Base-by-base conservation (phyloP, 2,113 vertebrate genomes). In the Thymallus thymallus region DNA sequence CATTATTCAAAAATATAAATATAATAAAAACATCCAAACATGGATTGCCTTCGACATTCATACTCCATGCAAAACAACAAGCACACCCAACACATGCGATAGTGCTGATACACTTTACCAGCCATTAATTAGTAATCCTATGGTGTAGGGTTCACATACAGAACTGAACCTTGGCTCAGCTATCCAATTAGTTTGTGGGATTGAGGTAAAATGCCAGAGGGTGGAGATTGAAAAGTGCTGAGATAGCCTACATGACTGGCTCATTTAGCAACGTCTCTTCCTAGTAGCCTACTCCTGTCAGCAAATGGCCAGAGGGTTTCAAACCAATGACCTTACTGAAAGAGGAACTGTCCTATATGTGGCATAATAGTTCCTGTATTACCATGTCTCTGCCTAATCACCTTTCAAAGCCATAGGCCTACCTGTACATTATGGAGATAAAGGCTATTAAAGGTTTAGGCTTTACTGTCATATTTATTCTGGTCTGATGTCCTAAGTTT, bases 131-230 rank as follows among this genome's bases (percentile, higher is more conserved):
- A 1, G 13, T 55, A 73, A 84, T 76, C 51, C 72, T 6, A 67
- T 20, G 5, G 14, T 12, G 60, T 20, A 62, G 23, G 20, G 14
- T 22, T 6, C 56, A 32, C 58, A 32, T 6, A 61, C 56, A 9
- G 35, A 76, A 69, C 75, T 77, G 75, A 82, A 56, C n/a, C 67
- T 75, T 55, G 75, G 35, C 63, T 55, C 14, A 10, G 74, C 66
- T 62, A 83, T 82, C 75, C 78, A 76, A 76, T 84, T 79, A 88
- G 71, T 51, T 69, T 74, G 35, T 48, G 51, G 64, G 82, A 86
- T 82, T 82, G 75, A 75, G 82, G 83, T 84, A 69, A 84, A 56
- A 73, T 76, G 80, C 72, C 46, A 73, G 30, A 67, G 32, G 26
- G 60, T 48, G 13, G 30, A 9, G 67, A 58, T 72, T 24, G 12